phyloP scores from a whole-genome alignment of 2,797 vertebrate genomes.

The Furcifer pardalis region DNA sequence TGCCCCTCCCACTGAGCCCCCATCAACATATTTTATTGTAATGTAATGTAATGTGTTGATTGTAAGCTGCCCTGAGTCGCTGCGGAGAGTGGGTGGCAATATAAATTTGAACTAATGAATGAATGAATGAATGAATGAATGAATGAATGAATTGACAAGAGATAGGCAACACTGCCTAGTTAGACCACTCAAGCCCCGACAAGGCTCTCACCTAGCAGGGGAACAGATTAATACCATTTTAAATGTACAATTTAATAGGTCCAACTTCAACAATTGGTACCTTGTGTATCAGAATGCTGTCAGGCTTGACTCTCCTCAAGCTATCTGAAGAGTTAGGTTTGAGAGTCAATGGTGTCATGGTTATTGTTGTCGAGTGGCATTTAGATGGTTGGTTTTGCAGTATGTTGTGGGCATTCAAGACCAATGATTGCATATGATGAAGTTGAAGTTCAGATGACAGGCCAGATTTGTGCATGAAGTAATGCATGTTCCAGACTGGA shows the following conservation, averaged over 20 bases:
- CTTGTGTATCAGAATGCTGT: background rate
- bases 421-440: background rate
- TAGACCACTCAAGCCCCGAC: too few relatives aligned
- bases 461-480: background rate
- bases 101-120: too few relatives aligned
- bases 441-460: background rate
- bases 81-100: too few relatives aligned
- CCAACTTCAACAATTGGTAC: background rate
- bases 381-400: background rate
- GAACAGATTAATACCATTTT: background rate
- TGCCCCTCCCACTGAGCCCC: too few relatives aligned
- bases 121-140: too few relatives aligned
- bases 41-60: too few relatives aligned
- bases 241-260: background rate
- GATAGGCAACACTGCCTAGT: too few relatives aligned
- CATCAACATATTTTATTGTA: too few relatives aligned
- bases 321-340: background rate
- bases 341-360: background rate
- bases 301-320: background rate
- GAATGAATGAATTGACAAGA: too few relatives aligned
- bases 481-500: background rate
- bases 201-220: too few relatives aligned
- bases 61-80: too few relatives aligned
- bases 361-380: background rate
- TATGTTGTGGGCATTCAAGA: background rate